These are phyloP conservation scores for Heliconius hermathena DNA, from an alignment of 1,140 invertebrate genomes.

Conservation along the genomic window DNA sequence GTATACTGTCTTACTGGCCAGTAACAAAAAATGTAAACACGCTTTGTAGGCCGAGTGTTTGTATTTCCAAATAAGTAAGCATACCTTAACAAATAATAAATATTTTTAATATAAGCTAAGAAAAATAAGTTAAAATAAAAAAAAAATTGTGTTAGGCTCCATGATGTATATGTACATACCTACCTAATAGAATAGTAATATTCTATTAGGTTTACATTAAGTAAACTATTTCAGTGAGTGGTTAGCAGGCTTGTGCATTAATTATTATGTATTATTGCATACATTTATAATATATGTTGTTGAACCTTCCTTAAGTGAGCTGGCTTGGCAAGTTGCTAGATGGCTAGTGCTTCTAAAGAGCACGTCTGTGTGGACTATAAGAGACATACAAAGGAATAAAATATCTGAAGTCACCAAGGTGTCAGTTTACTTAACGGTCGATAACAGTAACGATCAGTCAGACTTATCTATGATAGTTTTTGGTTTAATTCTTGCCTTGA, in stretches of 20 bases:
- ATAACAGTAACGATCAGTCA: not conserved
- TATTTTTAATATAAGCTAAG: not conserved
- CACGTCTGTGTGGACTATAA: not conserved
- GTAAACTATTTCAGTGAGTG: not conserved
- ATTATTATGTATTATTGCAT: too few relatives aligned
- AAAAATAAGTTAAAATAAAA: not conserved
- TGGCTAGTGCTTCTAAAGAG: too few relatives aligned
- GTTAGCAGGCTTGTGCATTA: not conserved
- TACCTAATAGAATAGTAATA: not conserved
- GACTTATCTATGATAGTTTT: too few relatives aligned
- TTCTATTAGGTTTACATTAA: not conserved
- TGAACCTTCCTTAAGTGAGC: too few relatives aligned
- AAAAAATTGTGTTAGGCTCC: not conserved
- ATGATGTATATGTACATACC: not conserved
- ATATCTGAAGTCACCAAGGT: not conserved
- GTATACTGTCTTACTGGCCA: too few relatives aligned
- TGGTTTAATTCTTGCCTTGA: too few relatives aligned
- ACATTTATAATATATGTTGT: too few relatives aligned
- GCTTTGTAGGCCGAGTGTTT: too few relatives aligned
- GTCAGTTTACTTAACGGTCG: not conserved
- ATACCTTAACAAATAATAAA: too few relatives aligned
- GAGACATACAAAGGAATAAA: not conserved
- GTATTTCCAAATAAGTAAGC: too few relatives aligned
- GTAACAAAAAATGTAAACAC: too few relatives aligned
- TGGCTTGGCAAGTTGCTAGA: too few relatives aligned